These are phyloP conservation scores for Leptinotarsa texana DNA, from an alignment of 1,140 invertebrate species.

Conservation along the genomic window DNA sequence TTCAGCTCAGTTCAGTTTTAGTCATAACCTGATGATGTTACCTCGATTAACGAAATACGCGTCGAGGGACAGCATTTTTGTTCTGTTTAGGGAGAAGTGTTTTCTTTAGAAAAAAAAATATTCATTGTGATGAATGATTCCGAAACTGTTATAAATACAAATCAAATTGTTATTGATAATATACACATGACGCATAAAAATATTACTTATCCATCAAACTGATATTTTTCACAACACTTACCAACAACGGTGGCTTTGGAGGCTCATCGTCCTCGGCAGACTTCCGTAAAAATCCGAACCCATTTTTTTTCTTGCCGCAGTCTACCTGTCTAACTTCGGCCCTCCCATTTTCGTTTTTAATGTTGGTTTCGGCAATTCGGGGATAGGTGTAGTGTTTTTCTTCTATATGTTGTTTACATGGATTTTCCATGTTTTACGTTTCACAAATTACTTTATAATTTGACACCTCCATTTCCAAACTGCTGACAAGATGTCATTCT, in stretches of 20 bases:
- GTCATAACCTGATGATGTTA: no score
- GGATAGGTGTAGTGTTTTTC: constrained; percentile 39
- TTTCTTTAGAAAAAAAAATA: no score
- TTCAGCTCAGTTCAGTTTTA: no score
- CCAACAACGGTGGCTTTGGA: constrained; percentile 17
- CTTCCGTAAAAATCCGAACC: constrained; percentile 32
- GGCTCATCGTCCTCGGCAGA: constrained; percentile 3
- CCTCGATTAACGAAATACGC: no score
- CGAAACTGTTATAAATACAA: no score
- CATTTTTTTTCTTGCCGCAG: constrained; percentile 32
- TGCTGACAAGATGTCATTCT: constrained; percentile 14
- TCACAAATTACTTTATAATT: constrained; percentile 30
- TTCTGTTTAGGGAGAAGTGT: no score
- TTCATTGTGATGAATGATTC: no score
- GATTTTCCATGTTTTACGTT: constrained; percentile 38
- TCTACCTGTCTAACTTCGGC: constrained; percentile 37
- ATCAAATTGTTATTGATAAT: no score
- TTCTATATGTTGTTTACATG: constrained; percentile 36
- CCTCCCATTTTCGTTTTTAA: constrained; percentile 33
- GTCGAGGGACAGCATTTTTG: no score
- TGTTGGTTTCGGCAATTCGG: constrained; percentile 27
- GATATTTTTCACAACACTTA: neutral
- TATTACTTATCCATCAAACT: no score
- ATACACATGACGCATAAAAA: no score
- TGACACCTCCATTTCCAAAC: constrained; percentile 27